Conservation (phyloP, 2,797 vertebrate genomes). For the Buceros bicornis region DNA sequence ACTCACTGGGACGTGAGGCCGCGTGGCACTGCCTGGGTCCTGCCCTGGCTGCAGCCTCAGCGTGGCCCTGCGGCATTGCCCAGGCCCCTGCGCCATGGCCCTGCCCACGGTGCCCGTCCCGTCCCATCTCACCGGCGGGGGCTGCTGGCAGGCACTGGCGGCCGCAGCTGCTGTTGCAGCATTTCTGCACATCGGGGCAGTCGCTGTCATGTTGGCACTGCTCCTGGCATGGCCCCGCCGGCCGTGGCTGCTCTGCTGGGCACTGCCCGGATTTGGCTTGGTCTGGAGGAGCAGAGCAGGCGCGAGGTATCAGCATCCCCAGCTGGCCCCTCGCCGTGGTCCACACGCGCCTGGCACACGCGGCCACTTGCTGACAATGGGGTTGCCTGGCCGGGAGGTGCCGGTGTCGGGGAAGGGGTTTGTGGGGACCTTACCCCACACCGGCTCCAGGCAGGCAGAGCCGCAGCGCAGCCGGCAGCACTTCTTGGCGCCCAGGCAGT, state of each 20-base stretch:
- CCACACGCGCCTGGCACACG: fast-evolving
- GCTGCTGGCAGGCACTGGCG: background rate
- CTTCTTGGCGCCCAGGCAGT: slow-evolving; percentile 33
- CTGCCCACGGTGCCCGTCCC: background rate
- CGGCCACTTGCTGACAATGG: fast-evolving
- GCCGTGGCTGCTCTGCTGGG: background rate
- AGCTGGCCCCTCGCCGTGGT: fast-evolving
- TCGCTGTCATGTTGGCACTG: background rate
- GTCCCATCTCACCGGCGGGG: background rate
- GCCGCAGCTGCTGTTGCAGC: slow-evolving; percentile 25
- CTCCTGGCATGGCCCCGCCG: background rate
- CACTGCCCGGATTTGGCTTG: background rate
- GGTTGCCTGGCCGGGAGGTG: background rate
- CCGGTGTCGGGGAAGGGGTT: background rate
- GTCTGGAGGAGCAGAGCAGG: background rate
- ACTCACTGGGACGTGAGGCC: too few species aligned
- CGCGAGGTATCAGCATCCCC: background rate
- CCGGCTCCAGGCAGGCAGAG: slow-evolving; percentile 19
- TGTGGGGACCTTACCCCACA: background rate
- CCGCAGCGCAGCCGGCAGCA: slow-evolving; percentile 32
- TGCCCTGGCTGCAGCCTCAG: background rate
- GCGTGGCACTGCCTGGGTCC: background rate
- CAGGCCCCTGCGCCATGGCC: background rate
- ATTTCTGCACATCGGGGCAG: background rate
- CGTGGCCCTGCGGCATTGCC: background rate